These are phyloP conservation scores for Eidolon helvum DNA, from an alignment of 2,113 vertebrate species.

Conservation along the genomic window DNA sequence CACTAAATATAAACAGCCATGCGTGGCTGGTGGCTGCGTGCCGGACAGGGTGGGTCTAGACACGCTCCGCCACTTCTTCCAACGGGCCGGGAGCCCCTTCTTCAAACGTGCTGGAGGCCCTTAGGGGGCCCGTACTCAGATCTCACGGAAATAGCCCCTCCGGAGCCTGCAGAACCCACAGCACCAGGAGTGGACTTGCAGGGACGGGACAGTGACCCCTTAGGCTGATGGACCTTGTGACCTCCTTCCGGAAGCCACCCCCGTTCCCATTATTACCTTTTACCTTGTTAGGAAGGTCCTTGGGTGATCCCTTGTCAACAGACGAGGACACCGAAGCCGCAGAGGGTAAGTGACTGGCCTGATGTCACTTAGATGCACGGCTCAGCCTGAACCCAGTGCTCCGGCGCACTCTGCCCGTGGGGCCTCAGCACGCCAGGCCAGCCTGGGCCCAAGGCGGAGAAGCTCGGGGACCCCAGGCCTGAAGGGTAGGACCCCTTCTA, in stretches of 20 bases:
- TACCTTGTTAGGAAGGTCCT: no score
- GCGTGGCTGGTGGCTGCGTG: rapidly evolving
- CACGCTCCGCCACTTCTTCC: not conserved
- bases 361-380: not conserved
- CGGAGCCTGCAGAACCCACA: not conserved
- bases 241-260: rapidly evolving
- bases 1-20: not conserved
- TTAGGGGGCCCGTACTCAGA: not conserved
- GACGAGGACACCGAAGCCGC: not conserved
- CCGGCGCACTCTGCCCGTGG: not conserved
- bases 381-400: not conserved
- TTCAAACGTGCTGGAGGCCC: no score
- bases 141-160: not conserved
- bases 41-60: not conserved
- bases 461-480: not conserved
- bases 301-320: not conserved
- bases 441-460: not conserved
- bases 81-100: no score
- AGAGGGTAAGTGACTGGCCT: not conserved
- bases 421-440: not conserved
- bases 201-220: not conserved
- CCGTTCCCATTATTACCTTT: no score
- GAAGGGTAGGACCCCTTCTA: not conserved
- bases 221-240: not conserved
- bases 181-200: not conserved